Base-by-base conservation (phyloP, 2,797 vertebrate species). In the Dendrocincla tyrannina region DNA sequence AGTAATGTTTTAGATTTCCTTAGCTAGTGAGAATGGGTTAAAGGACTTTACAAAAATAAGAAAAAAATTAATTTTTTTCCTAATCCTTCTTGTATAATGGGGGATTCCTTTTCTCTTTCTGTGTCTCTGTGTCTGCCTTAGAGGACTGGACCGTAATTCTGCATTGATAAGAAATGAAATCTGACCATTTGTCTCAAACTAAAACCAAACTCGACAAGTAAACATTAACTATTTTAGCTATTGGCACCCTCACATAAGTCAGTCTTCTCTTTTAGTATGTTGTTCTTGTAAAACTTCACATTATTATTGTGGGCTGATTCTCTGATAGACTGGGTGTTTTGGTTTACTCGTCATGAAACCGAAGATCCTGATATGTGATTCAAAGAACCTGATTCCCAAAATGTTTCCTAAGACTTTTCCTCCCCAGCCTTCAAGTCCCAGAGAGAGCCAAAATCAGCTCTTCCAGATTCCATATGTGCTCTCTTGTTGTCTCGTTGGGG, bases 121-220 rank as follows among this genome's bases (percentile, higher is more conserved):
- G 0, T 62, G 17, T 49, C 24, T 80, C 39, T 42, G 13, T 60
- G 27, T 52, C 41, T 78, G 20, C 50, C 19, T 30, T 55, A 52
- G 37, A 77, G 30, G 37, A 60, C 17, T 64, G 32, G 59, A 60
- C 46, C 9, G 9, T 92, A 44, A 66, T 75, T 77, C 32, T 72
- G 53, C 22, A 50, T 58, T 62, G 35, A 50, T 72, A 47, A 89
- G 52, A 66, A 83, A 91, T 7, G 2, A 63, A 89, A 44, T 28
- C 27, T 55, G 79, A 66, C 22, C 72, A 62, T 79, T 85, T 52
- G 81, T 28, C 55, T 82, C 63, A 77, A 89, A 63, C 23, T 44
- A 44, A 88, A 88, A 50, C 37, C 9, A 81, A 82, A 73, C 82
- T 93, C 88, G 89, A 79, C 63, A 85, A 73, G 52, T 67, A 76